phyloP scores from a whole-genome alignment of 2,888 invertebrate genomes.

The Drosophila fulvimacula region DNA sequence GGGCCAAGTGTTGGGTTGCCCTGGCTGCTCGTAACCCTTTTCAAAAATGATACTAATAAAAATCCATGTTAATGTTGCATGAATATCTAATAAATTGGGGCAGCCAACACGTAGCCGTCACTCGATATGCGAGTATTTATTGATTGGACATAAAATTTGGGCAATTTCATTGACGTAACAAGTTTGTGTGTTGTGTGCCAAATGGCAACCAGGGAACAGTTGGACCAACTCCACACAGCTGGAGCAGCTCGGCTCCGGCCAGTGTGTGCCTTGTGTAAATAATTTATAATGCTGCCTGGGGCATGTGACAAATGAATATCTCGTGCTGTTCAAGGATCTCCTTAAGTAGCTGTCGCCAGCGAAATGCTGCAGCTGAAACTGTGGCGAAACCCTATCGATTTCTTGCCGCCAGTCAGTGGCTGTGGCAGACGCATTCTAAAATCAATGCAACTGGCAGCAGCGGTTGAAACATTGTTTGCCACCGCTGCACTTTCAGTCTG shows the following conservation, averaged over 20 bases:
- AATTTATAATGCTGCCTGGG: slow-evolving; percentile 58
- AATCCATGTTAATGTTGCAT: slow-evolving; percentile 81
- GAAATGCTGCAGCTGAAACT: slow-evolving; percentile 20
- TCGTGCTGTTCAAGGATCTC: slow-evolving; percentile 35
- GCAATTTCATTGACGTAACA: slow-evolving; percentile 72
- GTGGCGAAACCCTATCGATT: slow-evolving; percentile 51
- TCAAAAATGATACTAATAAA: slow-evolving; percentile 80
- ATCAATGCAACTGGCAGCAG: slow-evolving; percentile 72
- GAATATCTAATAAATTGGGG: slow-evolving; percentile 79
- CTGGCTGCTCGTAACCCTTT: slow-evolving; percentile 61
- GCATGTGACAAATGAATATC: slow-evolving; percentile 71
- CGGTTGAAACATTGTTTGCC: slow-evolving; percentile 71
- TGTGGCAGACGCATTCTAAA: slow-evolving; percentile 42
- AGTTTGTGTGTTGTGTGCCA: slow-evolving; percentile 52
- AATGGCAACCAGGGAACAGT: slow-evolving; percentile 49
- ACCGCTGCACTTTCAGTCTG: slow-evolving; percentile 28
- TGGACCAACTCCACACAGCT: background rate
- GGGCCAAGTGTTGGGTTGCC: slow-evolving; percentile 9
- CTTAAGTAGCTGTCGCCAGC: slow-evolving; percentile 66
- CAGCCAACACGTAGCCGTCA: slow-evolving; percentile 66
- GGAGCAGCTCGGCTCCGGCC: slow-evolving; percentile 8
- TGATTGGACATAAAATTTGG: slow-evolving; percentile 80
- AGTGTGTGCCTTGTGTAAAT: slow-evolving; percentile 63
- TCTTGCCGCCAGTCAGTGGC: slow-evolving; percentile 3
- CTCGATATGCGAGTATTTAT: slow-evolving; percentile 57